A percentile compares a stretch with the other conserved stretches of the same genome.
Evolutionary conservation across 2,797 vertebrate genomes (phyloP).

Genomic region (Helarctos malayanus): DNA sequence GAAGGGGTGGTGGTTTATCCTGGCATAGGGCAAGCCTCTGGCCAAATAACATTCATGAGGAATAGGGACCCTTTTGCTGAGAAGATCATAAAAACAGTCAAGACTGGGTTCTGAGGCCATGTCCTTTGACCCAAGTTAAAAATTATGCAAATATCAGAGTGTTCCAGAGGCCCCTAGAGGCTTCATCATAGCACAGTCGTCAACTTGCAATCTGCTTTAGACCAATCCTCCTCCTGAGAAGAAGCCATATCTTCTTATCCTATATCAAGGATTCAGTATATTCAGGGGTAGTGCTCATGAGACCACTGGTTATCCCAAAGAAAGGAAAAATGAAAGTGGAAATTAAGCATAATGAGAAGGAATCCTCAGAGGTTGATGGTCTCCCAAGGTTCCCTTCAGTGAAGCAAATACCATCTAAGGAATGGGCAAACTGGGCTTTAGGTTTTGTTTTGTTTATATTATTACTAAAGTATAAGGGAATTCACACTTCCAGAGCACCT

Average conservation of each 20-base stretch:
- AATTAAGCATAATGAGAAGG: no score
- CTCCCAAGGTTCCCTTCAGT: background rate
- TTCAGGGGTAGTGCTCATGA: no score
- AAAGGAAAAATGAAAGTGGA: no score
- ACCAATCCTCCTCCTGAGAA: background rate
- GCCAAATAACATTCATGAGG: background rate
- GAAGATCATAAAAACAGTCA: background rate
- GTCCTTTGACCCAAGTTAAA: background rate
- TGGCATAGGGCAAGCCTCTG: background rate
- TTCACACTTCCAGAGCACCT: background rate
- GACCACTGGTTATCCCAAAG: no score
- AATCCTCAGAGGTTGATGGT: background rate
- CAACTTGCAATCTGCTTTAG: background rate
- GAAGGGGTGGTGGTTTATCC: background rate
- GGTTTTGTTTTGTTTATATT: background rate
- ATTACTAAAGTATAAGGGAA: background rate
- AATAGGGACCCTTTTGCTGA: background rate
- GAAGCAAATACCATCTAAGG: background rate
- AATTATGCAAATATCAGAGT: background rate
- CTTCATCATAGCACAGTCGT: background rate
- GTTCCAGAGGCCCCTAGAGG: background rate
- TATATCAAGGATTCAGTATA: no score
- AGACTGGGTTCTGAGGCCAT: background rate
- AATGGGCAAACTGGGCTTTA: background rate
- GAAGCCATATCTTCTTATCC: no score